Base-by-base conservation (phyloP, 2,888 invertebrate genomes). In the Penaeus monodon region DNA sequence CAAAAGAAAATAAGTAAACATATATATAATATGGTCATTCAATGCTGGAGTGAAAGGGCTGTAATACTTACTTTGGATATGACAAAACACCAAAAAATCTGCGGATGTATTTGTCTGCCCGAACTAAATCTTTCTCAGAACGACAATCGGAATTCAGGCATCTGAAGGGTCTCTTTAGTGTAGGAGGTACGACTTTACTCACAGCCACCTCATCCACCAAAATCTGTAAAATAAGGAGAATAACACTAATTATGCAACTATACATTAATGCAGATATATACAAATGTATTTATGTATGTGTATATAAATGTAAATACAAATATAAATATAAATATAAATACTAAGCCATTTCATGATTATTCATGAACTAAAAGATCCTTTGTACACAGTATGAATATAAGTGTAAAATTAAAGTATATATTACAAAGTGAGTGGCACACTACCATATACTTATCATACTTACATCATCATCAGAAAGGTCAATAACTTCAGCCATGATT, bases 61-160 rank as follows among this genome's bases (percentile, higher is more conserved):
- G 65, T 24, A 3, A 49, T 17, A 70, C 81, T 80, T 49, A 85
- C 88, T 84, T 90, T 33, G 88, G 88, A 70, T 88, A 88, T 6
- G 87, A 76, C 33, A 88, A 81, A 29, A 88, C 88, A 24, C 90
- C 88, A 88, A 76, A 90, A 68, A 85, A 88, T 68, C 90, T 77
- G 8, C 88, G 76, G 12, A 89, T 84, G 66, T 73, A 85, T 29
- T 82, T 77, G n/a, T 87, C 65, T n/a, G 88, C 90, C 27, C 27
- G 64, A 24, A 82, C 49, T 38, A 90, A 78, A 57, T 84, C 84
- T 38, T 85, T 86, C 49, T 85, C 87, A 17, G 78, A 27, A 14
- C 88, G 74, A 33, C 90, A 90, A 33, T 90, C 90, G 0, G 90
- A 78, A 64, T 90, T 90, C 49, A 90, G 78, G 29, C 90, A 90